These are phyloP conservation scores for Megaleporinus macrocephalus DNA, from an alignment of 2,113 vertebrate species.

Conservation along the genomic window DNA sequence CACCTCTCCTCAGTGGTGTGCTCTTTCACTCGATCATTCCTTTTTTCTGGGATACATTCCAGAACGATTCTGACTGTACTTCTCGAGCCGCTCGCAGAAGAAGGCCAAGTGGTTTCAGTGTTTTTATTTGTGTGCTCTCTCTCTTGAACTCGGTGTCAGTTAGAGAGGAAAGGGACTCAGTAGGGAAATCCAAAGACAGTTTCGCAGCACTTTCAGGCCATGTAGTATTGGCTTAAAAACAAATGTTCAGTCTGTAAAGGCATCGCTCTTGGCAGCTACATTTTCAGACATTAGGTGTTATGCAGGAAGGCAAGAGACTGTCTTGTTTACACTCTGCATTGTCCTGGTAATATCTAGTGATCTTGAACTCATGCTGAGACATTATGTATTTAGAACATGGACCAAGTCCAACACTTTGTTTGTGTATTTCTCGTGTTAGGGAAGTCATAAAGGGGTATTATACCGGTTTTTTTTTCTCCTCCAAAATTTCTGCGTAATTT, in stretches of 20 bases:
- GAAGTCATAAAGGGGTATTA: not conserved
- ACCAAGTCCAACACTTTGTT: constrained; percentile 53
- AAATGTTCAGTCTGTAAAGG: constrained; percentile 65
- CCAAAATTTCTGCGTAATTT: not conserved
- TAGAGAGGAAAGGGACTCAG: constrained; percentile 54
- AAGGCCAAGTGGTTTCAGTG: constrained; percentile 55
- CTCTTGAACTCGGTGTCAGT: constrained; percentile 63
- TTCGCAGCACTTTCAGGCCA: constrained; percentile 81
- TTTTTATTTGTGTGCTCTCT: constrained; percentile 45
- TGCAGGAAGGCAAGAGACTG: constrained; percentile 56
- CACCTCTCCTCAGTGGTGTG: constrained; percentile 30
- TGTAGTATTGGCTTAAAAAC: constrained; percentile 68
- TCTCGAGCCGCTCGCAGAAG: constrained; percentile 52
- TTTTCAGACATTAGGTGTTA: constrained; percentile 67
- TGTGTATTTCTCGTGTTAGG: not conserved
- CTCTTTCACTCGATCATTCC: constrained; percentile 41
- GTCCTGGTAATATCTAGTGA: constrained; percentile 48
- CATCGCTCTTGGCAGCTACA: constrained; percentile 77
- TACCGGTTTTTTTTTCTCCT: not conserved
- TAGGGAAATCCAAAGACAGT: constrained; percentile 79
- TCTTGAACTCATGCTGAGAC: constrained; percentile 34
- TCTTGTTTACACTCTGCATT: constrained; percentile 62
- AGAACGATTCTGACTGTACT: constrained; percentile 65
- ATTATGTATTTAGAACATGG: constrained; percentile 41
- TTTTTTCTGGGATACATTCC: constrained; percentile 46